Evolutionary conservation across 2,797 vertebrate species (phyloP), one percentile per base, ranked within the genome.

Genomic region (Artibeus lituratus): DNA sequence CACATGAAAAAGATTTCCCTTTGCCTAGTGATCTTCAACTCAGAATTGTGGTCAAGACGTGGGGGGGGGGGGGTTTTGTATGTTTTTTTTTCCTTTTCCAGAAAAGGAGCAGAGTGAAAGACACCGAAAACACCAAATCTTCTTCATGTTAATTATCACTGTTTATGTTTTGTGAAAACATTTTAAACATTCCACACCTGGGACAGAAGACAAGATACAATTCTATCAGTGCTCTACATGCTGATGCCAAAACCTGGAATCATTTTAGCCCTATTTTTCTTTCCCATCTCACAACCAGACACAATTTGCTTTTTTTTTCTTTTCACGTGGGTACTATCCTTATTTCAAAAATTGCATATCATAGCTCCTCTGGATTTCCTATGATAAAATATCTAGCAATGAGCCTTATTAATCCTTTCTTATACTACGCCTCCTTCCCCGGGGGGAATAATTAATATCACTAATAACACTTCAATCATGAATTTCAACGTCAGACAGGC

Each of bases 121-220:
- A 72, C 88, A 83, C 69, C 37, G 86, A 32, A 88, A 92, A 95
- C 35, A 90, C 22, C 95, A 76, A 78, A 95, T 89, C 80, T 57
- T 94, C 76, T 57, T 94, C 76, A 92, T 57, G 88, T 86, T 95
- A 91, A 96, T 97, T 87, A 97, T 87, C 86, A 92, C 42, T 93
- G 86, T 96, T 95, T 92, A 95, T 65, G 73, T 96, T 94, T 96
- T 67, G 12, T 74, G 78, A 91, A 88, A 96, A 57, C 95, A 94
- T 95, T 92, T 90, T 73, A 93, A 94, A 97, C 93, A 94, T 96
- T 84, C 90, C 95, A 96, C 95, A 96, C 91, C 96, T 96, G 94
- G 76, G 94, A 94, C 12, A 73, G 92, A 94, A 92, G 74, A 18
- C 76, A 87, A 86, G 74, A 18, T 81, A 74, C 90, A 95, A 89